Conservation (phyloP, 2,797 vertebrate species). For the Mormyrus proboscirostris region DNA sequence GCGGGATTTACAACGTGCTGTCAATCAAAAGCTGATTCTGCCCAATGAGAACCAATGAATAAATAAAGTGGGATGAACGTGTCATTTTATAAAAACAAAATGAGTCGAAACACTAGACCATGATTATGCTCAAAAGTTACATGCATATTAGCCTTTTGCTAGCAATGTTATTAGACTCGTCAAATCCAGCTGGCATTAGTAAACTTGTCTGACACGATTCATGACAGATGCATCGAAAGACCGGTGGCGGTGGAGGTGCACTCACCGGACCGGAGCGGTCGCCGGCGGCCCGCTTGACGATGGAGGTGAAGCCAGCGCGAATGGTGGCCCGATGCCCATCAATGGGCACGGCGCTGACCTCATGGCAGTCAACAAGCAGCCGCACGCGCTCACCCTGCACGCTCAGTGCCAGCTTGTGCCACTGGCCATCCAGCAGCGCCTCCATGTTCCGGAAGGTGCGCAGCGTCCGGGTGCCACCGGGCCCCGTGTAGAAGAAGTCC, state of each 20-base stretch:
- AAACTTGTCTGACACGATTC: not conserved
- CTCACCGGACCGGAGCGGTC: slow-evolving; percentile 53
- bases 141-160: not conserved
- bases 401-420: slow-evolving; percentile 63
- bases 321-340: slow-evolving; percentile 44
- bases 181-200: not conserved
- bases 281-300: slow-evolving; percentile 52
- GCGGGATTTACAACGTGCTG: not conserved
- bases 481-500: slow-evolving; percentile 56
- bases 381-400: slow-evolving; percentile 54
- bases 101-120: not conserved
- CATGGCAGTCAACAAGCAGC: slow-evolving; percentile 60
- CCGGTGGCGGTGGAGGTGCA: not conserved
- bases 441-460: slow-evolving; percentile 52
- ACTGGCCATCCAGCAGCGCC: slow-evolving; percentile 61
- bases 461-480: slow-evolving; percentile 45
- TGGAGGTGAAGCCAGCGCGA: slow-evolving; percentile 49
- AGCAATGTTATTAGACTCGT: not conserved
- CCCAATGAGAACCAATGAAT: not conserved
- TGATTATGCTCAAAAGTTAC: not conserved
- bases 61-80: not conserved
- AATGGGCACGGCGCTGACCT: slow-evolving; percentile 48
- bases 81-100: not conserved
- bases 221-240: not conserved
- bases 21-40: not conserved